Evolutionary conservation across 2,113 vertebrate species (phyloP).

Genomic region (Panurus biarmicus): DNA sequence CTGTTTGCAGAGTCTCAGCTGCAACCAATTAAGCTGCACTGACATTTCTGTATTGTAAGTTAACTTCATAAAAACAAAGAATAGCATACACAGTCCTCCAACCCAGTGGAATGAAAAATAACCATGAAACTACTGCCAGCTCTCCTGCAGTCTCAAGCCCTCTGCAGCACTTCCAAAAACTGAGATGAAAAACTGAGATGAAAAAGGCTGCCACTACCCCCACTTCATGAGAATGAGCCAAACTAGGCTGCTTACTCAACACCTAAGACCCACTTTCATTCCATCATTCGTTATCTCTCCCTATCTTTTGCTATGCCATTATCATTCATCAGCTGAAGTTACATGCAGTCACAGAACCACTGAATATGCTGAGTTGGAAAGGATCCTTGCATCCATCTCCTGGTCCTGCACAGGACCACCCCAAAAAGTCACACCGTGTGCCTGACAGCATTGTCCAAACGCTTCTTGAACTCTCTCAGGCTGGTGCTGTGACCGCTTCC

Average conservation of each 20-base stretch:
- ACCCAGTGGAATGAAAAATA: neutral
- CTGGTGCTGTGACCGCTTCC: neutral
- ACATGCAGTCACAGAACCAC: neutral
- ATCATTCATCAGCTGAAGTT: neutral
- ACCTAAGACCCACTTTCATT: neutral
- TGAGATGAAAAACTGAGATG: conserved; percentile 37
- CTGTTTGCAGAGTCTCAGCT: conserved; percentile 27
- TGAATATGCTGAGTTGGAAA: neutral
- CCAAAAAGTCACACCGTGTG: neutral
- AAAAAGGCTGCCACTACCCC: conserved; percentile 1
- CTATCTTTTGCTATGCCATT: neutral
- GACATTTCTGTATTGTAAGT: conserved; percentile 28
- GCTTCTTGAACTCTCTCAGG: neutral
- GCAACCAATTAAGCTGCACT: conserved; percentile 28
- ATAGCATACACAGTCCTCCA: neutral
- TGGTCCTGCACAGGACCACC: neutral
- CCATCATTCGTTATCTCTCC: neutral
- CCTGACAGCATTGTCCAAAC: neutral
- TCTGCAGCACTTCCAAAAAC: conserved; percentile 18
- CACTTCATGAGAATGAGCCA: neutral
- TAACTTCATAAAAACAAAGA: conserved; percentile 41
- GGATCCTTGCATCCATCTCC: neutral
- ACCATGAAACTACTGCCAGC: neutral
- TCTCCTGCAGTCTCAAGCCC: neutral
- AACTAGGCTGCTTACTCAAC: neutral